A percentile compares a stretch with the other conserved stretches of the same genome.
Evolutionary conservation across 2,888 invertebrate species (phyloP).

Genomic region (Perdita meconis): DNA sequence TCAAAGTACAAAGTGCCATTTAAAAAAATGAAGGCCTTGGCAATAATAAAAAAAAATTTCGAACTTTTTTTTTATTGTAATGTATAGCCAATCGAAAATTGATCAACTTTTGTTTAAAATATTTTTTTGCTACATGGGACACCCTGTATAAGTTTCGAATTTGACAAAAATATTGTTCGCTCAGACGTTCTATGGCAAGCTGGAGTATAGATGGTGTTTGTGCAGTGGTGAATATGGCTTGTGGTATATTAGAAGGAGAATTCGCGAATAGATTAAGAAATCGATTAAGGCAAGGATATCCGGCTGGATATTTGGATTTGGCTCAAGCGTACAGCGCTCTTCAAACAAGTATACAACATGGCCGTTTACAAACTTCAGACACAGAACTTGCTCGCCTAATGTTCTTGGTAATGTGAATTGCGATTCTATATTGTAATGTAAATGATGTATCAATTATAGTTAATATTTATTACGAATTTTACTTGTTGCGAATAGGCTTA

Average conservation of each 20-base stretch:
- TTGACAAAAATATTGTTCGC: conserved; percentile 3
- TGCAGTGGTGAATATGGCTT: conserved; percentile 97
- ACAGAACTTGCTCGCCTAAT: conserved; percentile 91
- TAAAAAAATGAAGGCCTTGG: no score
- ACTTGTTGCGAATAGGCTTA: no score
- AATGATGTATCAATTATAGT: no score
- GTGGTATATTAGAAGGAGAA: conserved; percentile 93
- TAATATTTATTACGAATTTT: no score
- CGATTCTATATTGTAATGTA: no score
- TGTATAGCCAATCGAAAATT: no score
- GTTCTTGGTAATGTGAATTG: conserved; percentile 88
- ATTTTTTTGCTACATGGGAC: no score
- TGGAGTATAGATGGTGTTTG: conserved; percentile 98
- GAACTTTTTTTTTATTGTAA: no score
- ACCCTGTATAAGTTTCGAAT: no score
- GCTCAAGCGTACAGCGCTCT: conserved; percentile 94
- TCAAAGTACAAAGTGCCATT: no score
- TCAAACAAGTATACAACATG: conserved; percentile 92
- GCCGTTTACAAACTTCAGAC: conserved; percentile 91
- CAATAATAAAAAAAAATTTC: no score
- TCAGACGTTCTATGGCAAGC: conserved; percentile 94
- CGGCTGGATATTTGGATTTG: conserved; percentile 91
- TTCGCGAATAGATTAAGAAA: conserved; percentile 90
- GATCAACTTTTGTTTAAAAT: no score
- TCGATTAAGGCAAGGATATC: conserved; percentile 91